Evolutionary conservation across 2,113 vertebrate species (phyloP), one percentile per base, ranked within the genome.

Genomic region (human): DNA sequence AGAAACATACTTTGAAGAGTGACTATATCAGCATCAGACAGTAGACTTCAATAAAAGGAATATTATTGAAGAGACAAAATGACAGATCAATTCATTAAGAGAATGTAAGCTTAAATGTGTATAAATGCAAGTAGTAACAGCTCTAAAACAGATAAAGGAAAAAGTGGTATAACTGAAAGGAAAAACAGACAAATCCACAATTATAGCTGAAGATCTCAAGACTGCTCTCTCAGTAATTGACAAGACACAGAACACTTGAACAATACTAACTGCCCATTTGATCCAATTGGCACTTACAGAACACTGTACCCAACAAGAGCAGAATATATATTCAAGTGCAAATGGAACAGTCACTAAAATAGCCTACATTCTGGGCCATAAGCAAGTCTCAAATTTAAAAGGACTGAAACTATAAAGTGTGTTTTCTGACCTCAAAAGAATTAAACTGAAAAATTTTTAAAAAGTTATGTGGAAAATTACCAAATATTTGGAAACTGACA

Each of bases 371-470:
- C 55, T 78, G 30, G 48, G 18, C 25, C n/a, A 83, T 32, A 85
- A 96, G 66, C 72, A 89, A 68, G 66, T 38, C n/a, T 91, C 82
- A 92, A 64, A 64, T 38, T 88, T 73, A 80, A 96, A 93, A 83
- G 18, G 11, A 64, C 6, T 25, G 32, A 94, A 45, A 72, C 6
- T n/a, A 61, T 45, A 40, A 61, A 55, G 9, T 83, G 55, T 72
- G 2, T 72, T 38, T 18, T 92, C 61, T 84, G n/a, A 88, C 23
- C 30, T 89, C 40, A 66, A 84, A 40, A 89, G 3, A 89, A 79
- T 66, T 84, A 79, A 94, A 92, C 22, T 80, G 94, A 73, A 92
- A 89, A 80, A 38, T 30, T 78, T 35, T 75, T 66, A 5, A n/a
- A 90, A 90, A 68, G 14, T 32, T 72, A 83, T 79, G 22, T 55